Evolutionary conservation across 2,797 vertebrate genomes (phyloP), one percentile per base, ranked within the genome.

Genomic region (Sebastes wilsoni): DNA sequence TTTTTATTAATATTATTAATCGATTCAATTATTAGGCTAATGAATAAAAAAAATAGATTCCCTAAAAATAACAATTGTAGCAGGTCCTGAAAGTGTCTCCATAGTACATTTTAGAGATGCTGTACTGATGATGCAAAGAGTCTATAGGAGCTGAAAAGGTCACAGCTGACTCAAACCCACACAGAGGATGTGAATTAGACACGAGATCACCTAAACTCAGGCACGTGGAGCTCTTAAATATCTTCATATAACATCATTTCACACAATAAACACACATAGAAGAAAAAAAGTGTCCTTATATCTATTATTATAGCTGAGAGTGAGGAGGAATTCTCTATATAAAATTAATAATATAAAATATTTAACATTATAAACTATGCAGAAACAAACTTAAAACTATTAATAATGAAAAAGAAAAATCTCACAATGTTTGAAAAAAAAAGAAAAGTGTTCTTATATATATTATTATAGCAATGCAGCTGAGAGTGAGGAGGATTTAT

Each of bases 391-490:
- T 23, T 8, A 16, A 54, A 30, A 72, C 2, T 22, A 58, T 13
- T 1, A 18, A 10, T 14, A 9, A 18, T 30, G 5, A 12, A 8
- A 3, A n/a, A 46, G 5, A 1, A 12, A 42, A 22, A 28, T 7
- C 89, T 88, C 77, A 92, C 91, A 85, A 82, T 77, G 52, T 60
- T 66, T 11, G 1, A n/a, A 38, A 38, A 38, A 38, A 38, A 5
- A 59, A 4, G 14, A 16, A 42, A 42, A 42, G 38, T 2, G 38
- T 42, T 2, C 6, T 42, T 42, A 42, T 42, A 42, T 42, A 42
- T 6, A 42, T 14, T 42, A 42, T 42, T 42, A 42, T 42, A 16
- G 13, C 2, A 42, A 5, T 34, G 28, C 18, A 20, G 28, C 59
- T 6, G 34, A 66, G 36, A 18, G 12, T 22, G 34, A 56, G 28